Base-by-base conservation (phyloP, 2,888 invertebrate species). In the Physocephala rufipes region DNA sequence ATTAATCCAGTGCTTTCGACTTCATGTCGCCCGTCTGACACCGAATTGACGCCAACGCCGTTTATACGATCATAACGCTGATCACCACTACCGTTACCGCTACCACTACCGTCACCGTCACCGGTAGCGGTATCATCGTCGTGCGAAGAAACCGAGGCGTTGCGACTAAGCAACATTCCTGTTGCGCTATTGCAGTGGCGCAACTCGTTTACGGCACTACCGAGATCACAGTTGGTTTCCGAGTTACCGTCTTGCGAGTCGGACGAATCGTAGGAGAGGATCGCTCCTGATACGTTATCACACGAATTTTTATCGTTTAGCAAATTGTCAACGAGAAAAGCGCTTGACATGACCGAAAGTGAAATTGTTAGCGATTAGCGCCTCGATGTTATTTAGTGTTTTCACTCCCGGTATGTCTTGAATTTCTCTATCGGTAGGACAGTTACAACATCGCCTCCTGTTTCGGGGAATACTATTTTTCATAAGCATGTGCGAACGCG, bases 291-390 rank as follows among this genome's bases (percentile, higher is more conserved):
- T 47, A 76, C 78, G 19, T 13, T 58, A 4, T 43, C 24, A 53
- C 24, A 19, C 12, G 26, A 76, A 72, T 76, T 76, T 77, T 84
- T 85, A 70, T 82, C 84, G 78, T 84, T 84, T 73, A 86, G 78
- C 75, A 84, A 80, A 74, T 84, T 86, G 78, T 86, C 85, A 76
- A 85, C 82, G 74, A 86, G 78, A 73, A 86, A 85, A 53, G 85
- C 84, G 72, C 85, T 85, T 79, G 85, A 86, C 86, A 86, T 86
- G 72, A 47, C 74, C 68, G 63, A 45, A 19, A 45, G 62, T n/a
- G n/a, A 30, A 21, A 43, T 1, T 21, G 16, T 9, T 5, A 5
- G 26, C 15, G 49, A 24, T 45, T 43, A 58, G 21, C 26, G 26
- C 15, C 5, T 15, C 58, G 36, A 55, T 9, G 5, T n/a, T 12